Evolutionary conservation across 2,888 invertebrate species (phyloP), one percentile per base, ranked within the genome.

Genomic region (Hoplodrina blanda): DNA sequence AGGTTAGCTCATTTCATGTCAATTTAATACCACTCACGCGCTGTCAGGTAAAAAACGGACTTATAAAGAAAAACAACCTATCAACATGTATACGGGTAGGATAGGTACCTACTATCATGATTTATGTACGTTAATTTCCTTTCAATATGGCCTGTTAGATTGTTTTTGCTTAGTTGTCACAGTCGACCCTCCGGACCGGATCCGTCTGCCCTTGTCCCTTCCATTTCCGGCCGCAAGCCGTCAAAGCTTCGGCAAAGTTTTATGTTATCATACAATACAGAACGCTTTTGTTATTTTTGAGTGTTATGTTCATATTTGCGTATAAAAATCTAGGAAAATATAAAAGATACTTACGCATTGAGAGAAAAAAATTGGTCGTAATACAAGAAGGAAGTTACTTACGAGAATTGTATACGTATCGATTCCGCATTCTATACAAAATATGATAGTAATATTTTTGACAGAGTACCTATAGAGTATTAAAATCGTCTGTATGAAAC

Each of bases 201-300:
- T 90, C 89, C 84, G 92, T 87, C 92, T 87, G 90, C 91, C 90
- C 89, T 90, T 92, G 93, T 93, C 93, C 93, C 89, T 87, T 91
- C 92, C 91, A 95, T 93, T 93, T 95, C 95, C 95, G 91, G 89
- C 87, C 90, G 73, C 89, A 84, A 86, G 82, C 88, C 85, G 91
- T 91, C 91, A 93, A 92, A 91, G 90, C 85, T 81, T 85, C 84
- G 83, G 83, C 85, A 88, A 90, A 90, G 87, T 91, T 91, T 82
- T 86, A 85, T 86, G 87, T 83, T 88, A 85, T 88, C 85, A 81
- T 84, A 82, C 84, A 85, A 83, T 83, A 80, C 49, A 52, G 25
- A 70, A 73, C 50, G 72, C 80, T 73, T 84, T 81, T 74, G 69
- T 79, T 83, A 65, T 76, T 83, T 79, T 78, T 77, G 61, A 72